A percentile compares a stretch with the other conserved stretches of the same genome.
Conservation (phyloP, 2,888 invertebrate species). For the Melipona beecheii region DNA sequence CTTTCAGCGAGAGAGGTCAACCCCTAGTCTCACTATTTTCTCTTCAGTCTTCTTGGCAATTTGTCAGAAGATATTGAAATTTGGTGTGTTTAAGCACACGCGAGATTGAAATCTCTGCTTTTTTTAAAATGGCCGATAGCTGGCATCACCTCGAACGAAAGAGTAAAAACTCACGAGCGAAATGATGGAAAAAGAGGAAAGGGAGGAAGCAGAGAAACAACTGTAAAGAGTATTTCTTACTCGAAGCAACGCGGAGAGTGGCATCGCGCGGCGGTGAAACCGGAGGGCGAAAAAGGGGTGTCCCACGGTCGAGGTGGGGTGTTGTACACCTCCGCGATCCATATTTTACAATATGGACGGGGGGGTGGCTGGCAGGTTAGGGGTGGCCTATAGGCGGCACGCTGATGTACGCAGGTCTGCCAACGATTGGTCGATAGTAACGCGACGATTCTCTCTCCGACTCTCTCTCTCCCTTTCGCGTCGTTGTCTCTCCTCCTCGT, state of each 20-base stretch:
- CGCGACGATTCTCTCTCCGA: slow-evolving; percentile 76
- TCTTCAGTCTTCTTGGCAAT: too few relatives aligned
- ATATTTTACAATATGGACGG: slow-evolving; percentile 84
- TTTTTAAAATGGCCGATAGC: too few relatives aligned
- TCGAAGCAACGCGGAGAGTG: slow-evolving; percentile 46
- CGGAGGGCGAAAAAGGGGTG: slow-evolving; percentile 53
- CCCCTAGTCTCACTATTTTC: too few relatives aligned
- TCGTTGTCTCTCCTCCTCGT: slow-evolving; percentile 45
- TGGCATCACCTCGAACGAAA: too few relatives aligned
- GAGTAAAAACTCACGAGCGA: background rate
- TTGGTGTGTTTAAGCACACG: too few relatives aligned
- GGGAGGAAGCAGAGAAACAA: background rate
- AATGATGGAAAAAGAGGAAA: background rate
- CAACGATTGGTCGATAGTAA: slow-evolving; percentile 83
- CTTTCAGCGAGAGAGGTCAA: too few relatives aligned
- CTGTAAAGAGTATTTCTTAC: slow-evolving; percentile 34
- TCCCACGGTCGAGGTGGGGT: slow-evolving; percentile 72
- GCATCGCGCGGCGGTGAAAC: slow-evolving; percentile 45
- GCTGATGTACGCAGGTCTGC: slow-evolving; percentile 83
- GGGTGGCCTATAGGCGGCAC: slow-evolving; percentile 82
- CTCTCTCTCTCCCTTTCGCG: slow-evolving; percentile 56
- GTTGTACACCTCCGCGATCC: slow-evolving; percentile 82
- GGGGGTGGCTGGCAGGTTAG: slow-evolving; percentile 76
- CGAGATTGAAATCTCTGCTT: too few relatives aligned
- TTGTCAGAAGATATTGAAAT: too few relatives aligned